A percentile compares a stretch with the other conserved stretches of the same genome.
Conservation (phyloP, 1,140 invertebrate species). For the Probaryconus sp. region DNA sequence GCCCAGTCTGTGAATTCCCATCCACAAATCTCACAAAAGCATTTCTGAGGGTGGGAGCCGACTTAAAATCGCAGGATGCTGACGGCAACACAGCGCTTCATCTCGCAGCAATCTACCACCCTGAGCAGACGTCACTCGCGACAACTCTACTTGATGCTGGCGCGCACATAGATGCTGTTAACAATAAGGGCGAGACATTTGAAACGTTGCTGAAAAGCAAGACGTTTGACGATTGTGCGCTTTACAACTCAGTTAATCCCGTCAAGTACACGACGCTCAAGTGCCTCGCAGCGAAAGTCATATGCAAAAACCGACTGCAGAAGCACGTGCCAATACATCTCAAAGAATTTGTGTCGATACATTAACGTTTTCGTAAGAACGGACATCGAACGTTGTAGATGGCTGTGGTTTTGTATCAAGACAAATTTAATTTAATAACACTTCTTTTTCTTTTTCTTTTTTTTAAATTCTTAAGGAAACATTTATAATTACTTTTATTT, state of each 20-base stretch:
- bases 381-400: too few relatives aligned
- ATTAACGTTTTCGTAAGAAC: slow-evolving; percentile 68
- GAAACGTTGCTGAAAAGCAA: slow-evolving; percentile 83
- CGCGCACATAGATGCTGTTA: slow-evolving; percentile 92
- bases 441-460: too few relatives aligned
- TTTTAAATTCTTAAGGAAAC: too few relatives aligned
- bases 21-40: slow-evolving; percentile 85
- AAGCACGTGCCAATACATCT: slow-evolving; percentile 81
- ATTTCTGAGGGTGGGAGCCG: slow-evolving; percentile 89
- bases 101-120: slow-evolving; percentile 82
- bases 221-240: too few relatives aligned
- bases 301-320: slow-evolving; percentile 74
- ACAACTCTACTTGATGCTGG: slow-evolving; percentile 85
- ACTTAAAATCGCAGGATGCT: slow-evolving; percentile 86
- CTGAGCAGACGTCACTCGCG: slow-evolving; percentile 83
- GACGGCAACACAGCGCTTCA: slow-evolving; percentile 91
- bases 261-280: slow-evolving; percentile 88
- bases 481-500: too few relatives aligned
- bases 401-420: too few relatives aligned
- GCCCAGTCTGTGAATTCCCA: slow-evolving; percentile 87
- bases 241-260: slow-evolving; percentile 85
- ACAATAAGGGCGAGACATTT: slow-evolving; percentile 88
- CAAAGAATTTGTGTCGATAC: slow-evolving; percentile 78
- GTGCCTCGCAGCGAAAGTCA: slow-evolving; percentile 88
- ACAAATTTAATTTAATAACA: too few relatives aligned